Evolutionary conservation across 2,888 invertebrate species (phyloP).

Genomic region (Hanleya hanleyi): DNA sequence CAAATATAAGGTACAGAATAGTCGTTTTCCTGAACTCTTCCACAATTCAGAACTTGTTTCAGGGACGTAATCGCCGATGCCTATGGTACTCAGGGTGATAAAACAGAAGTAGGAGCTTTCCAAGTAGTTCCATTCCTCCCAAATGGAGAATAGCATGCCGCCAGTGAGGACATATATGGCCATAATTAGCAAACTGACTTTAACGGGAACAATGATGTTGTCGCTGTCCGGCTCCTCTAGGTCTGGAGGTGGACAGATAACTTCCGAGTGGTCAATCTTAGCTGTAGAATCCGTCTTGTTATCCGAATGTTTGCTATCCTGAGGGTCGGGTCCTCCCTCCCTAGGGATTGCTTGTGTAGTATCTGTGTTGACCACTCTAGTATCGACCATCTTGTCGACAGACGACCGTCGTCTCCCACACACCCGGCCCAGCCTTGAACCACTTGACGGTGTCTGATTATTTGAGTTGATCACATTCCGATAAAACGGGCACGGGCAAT

Average conservation of each 20-base stretch:
- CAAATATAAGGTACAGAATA: conserved; percentile 69
- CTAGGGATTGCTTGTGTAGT: too few relatives aligned
- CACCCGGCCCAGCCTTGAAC: neutral
- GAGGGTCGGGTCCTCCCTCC: too few relatives aligned
- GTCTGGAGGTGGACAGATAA: neutral
- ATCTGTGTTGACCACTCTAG: too few relatives aligned
- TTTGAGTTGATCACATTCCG: too few relatives aligned
- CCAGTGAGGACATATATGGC: conserved; percentile 91
- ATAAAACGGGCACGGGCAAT: too few relatives aligned
- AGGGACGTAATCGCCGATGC: conserved; percentile 74
- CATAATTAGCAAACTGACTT: conserved; percentile 91
- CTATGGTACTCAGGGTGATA: conserved; percentile 74
- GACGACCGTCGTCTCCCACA: neutral
- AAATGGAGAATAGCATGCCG: conserved; percentile 90
- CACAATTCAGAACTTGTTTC: conserved; percentile 61
- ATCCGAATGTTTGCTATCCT: too few relatives aligned
- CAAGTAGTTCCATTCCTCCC: conserved; percentile 96
- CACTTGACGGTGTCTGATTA: too few relatives aligned
- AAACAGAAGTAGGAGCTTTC: conserved; percentile 81
- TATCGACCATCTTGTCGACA: too few relatives aligned
- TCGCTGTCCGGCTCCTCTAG: neutral
- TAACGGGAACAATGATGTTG: conserved; percentile 83
- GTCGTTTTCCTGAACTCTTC: conserved; percentile 62
- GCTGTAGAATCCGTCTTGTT: too few relatives aligned
- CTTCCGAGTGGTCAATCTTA: too few relatives aligned